Evolutionary conservation across 2,113 vertebrate species (phyloP).

Genomic region (Pangasianodon gigas): DNA sequence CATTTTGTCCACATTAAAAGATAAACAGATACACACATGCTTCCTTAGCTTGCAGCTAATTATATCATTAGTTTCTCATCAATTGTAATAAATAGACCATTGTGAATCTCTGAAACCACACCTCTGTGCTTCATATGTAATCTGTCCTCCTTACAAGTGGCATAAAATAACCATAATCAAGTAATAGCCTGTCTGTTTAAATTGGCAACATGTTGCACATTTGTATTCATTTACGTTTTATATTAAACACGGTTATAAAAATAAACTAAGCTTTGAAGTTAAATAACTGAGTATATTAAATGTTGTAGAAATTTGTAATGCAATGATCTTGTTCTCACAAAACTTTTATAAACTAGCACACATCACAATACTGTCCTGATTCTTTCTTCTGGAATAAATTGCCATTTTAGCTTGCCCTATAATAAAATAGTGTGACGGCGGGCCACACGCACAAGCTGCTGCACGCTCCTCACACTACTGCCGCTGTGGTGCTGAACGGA

Average conservation of each 20-base stretch:
- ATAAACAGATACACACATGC: background rate
- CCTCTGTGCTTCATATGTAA: background rate
- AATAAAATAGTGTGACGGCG: too few relatives aligned
- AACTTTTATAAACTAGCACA: background rate
- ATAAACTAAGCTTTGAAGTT: background rate
- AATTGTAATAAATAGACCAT: background rate
- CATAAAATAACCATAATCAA: background rate
- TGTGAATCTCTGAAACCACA: background rate
- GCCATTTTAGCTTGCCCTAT: too few relatives aligned
- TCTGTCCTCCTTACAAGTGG: background rate
- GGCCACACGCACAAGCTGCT: too few relatives aligned
- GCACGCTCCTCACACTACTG: too few relatives aligned
- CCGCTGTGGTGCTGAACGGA: too few relatives aligned
- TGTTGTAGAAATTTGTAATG: background rate
- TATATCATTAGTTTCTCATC: background rate
- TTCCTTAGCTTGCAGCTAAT: background rate
- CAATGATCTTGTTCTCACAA: background rate
- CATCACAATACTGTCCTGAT: too few relatives aligned
- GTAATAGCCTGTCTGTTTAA: background rate
- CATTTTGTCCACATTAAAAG: background rate
- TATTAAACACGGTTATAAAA: background rate
- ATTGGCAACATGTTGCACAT: background rate
- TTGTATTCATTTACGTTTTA: background rate
- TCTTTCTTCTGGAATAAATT: too few relatives aligned
- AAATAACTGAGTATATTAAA: background rate